A percentile compares a stretch with the other conserved stretches of the same genome.
Evolutionary conservation across 2,888 invertebrate genomes (phyloP).

Genomic region (Patella pellucida): DNA sequence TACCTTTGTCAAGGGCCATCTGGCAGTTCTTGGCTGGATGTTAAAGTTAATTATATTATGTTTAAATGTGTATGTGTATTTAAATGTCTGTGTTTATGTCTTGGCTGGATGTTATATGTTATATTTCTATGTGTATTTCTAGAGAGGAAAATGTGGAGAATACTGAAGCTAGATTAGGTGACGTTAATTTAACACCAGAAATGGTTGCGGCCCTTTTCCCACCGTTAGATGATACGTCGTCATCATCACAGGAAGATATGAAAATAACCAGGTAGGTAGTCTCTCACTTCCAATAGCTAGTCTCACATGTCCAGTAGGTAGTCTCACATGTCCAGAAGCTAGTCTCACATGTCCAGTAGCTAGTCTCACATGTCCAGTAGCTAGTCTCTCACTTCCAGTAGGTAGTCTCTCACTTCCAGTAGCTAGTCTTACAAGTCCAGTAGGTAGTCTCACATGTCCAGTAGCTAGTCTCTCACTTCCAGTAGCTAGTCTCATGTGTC

Average conservation of each 20-base stretch:
- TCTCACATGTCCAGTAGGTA: too few relatives aligned
- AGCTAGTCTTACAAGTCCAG: not conserved
- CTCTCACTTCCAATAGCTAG: not conserved
- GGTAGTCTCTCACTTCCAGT: conserved; percentile 22
- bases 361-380: too few relatives aligned
- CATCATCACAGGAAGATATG: conserved; percentile 43
- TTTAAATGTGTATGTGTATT: too few relatives aligned
- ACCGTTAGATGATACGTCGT: conserved; percentile 43
- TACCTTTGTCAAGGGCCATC: too few relatives aligned
- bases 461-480: conserved; percentile 41
- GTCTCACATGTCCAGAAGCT: too few relatives aligned
- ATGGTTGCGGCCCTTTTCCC: conserved; percentile 67
- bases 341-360: too few relatives aligned
- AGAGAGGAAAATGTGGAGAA: conserved; percentile 42
- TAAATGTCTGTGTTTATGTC: too few relatives aligned
- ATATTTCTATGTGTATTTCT: conserved; percentile 9
- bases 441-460: too few relatives aligned
- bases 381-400: conserved; percentile 33
- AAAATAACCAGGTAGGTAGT: conserved; percentile 49
- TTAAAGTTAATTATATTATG: too few relatives aligned
- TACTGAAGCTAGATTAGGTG: conserved; percentile 34
- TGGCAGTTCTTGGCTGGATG: too few relatives aligned
- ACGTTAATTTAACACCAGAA: conserved; percentile 58
- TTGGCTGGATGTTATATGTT: too few relatives aligned
- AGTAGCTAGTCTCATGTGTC: too few relatives aligned